Evolutionary conservation across 2,113 vertebrate species (phyloP), one percentile per base, ranked within the genome.

Genomic region (Callopanchax toddi): DNA sequence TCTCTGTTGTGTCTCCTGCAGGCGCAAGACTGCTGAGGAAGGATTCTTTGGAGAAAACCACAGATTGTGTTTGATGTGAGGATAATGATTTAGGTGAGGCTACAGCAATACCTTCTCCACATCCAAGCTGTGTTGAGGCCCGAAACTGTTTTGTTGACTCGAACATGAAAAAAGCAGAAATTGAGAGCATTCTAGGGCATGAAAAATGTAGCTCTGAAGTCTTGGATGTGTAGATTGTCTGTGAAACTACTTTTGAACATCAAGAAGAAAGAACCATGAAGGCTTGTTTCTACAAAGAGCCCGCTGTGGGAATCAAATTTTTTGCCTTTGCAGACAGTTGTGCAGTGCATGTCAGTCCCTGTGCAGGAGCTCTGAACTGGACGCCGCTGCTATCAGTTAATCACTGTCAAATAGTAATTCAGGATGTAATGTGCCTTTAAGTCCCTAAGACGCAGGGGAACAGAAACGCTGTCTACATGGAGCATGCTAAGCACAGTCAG

Each of bases 401-500:
- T 91, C 89, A 81, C 70, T 89, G 86, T 89, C 87, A 82, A 79
- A 75, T 80, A 82, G 78, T 89, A 87, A 89, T 87, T 89, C 86
- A 76, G 78, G 51, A 70, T 88, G 87, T 90, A 90, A 91, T 86
- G 85, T 86, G 79, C 67, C 67, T 79, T 60, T 69, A 57, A 83
- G 78, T 89, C 87, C 84, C 86, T 18, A 4, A 76, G 74, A 85
- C 81, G 76, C 87, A 81, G 75, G 83, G 78, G 71, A 71, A 61
- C 78, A 79, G 82, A 84, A 83, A 85, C 75, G 71, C 44, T 77
- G 86, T 89, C 82, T 86, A 65, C 76, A 57, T 58, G 23, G 75
- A 65, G 78, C 69, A 79, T 66, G 78, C 54, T 86, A 77, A 90
- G 84, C 86, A 87, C 86, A 79, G 71, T 69, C 85, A 43, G 57